Evolutionary conservation across 1,140 invertebrate genomes (phyloP).

Genomic region (Orchestia grillus): DNA sequence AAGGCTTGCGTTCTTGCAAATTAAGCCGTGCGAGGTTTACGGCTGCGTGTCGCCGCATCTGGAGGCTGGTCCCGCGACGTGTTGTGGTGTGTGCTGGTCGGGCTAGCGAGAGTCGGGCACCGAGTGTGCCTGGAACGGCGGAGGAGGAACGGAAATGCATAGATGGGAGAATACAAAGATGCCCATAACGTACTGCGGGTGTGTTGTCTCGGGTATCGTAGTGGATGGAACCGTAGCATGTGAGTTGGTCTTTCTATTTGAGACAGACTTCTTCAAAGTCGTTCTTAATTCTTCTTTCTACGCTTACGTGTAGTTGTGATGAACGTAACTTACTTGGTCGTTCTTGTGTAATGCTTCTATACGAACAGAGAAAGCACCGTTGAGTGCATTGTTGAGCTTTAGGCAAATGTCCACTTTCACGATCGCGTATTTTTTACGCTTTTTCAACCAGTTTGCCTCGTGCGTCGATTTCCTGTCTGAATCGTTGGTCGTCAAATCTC

Average conservation of each 20-base stretch:
- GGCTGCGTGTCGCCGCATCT: too few relatives aligned
- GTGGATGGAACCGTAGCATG: too few relatives aligned
- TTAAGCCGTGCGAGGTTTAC: too few relatives aligned
- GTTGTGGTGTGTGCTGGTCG: too few relatives aligned
- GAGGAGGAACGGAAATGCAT: background rate
- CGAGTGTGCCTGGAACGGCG: background rate
- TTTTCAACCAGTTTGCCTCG: background rate
- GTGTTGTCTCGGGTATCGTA: background rate
- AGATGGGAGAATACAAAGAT: background rate
- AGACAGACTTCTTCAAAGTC: too few relatives aligned
- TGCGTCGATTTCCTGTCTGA: background rate
- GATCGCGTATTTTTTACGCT: background rate
- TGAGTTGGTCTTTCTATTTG: too few relatives aligned
- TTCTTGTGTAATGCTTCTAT: background rate
- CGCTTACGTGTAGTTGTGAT: too few relatives aligned
- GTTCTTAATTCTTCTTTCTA: too few relatives aligned
- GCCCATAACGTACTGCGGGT: background rate
- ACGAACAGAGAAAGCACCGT: background rate
- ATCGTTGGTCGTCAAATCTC: background rate
- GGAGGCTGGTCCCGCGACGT: too few relatives aligned
- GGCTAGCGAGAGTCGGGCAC: too few relatives aligned
- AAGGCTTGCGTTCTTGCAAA: too few relatives aligned
- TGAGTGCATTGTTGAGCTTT: background rate
- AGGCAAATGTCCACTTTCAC: background rate
- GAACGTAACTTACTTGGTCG: too few relatives aligned